Base-by-base conservation (phyloP, 2,797 vertebrate genomes). In the Lagodon rhomboides region DNA sequence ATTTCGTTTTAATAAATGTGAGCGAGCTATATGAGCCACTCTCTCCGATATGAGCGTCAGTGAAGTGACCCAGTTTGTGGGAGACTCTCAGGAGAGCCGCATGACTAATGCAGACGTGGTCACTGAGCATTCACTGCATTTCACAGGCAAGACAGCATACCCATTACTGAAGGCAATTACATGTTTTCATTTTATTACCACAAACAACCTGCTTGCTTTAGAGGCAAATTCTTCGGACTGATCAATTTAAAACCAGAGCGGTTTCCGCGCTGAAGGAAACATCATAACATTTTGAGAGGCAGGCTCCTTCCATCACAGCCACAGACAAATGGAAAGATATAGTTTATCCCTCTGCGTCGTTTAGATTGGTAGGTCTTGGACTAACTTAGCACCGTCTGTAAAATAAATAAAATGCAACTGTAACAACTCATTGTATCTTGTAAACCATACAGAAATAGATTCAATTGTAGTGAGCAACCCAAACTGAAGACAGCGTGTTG, bases 51-150 rank as follows among this genome's bases (percentile, higher is more conserved):
- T 75, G 80, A 34, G 69, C 55, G 75, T 68, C 73, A 51, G 49
- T 63, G 73, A 64, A 75, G 27, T 90, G 88, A 91, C 82, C 82
- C 81, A 89, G 59, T 87, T 87, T 69, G 67, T 53, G 66, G 62
- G 75, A 83, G 78, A 84, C 64, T 82, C 77, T 81, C 49, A 70
- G 55, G 65, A 87, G 83, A 86, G 73, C 55, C 78, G 89, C 68
- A 77, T 89, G 90, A 91, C 71, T 84, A 87, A 92, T 83, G 69
- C 67, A 76, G 79, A 74, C 77, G 82, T 44, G 62, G 73, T 74
- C 77, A 75, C 2, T 2, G 51, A 85, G 67, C 68, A 83, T 76
- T 82, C 72, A 30, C 65, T 63, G 63, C 68, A 27, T 86, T 68
- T 64, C 67, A 71, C 61, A 67, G 63, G 55, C 70, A 73, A 66